Base-by-base conservation (phyloP, 2,888 invertebrate species). In the Melipona bicolor region DNA sequence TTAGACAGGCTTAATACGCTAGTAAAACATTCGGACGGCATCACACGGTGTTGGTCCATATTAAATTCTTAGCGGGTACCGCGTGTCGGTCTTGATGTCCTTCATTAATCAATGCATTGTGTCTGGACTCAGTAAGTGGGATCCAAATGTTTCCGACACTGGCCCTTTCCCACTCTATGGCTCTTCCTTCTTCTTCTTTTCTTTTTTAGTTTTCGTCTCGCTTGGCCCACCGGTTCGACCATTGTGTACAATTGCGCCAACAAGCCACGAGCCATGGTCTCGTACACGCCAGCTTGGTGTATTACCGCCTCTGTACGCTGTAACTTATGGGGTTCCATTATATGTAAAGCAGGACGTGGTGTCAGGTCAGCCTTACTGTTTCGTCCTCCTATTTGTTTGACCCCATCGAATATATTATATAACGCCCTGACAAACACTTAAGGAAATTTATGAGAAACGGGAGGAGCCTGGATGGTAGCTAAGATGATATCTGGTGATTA, bases 61-160 rank as follows among this genome's bases (percentile, higher is more conserved):
- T 90, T 90, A 89, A 90, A 90, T 89, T 90, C 89, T 90, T 87
- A 86, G 85, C 84, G 84, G 82, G 88, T 88, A 89, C 83, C 81
- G 76, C 84, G 88, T 84, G 85, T 88, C 84, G 85, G 84, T 84
- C 84, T 85, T 90, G 88, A 88, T 90, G 86, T 84, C 86, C 72
- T 84, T 87, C 90, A 90, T 90, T 90, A 90, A 90, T 90, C 90
- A 90, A 90, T 84, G 85, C 85, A 88, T 90, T 90, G 89, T 90
- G 77, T 59, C 65, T 32, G 82, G 36, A 65, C 83, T 56, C 85
- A 62, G 83, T 85, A 90, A 88, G 83, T 73, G 87, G 85, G 85
- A 85, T 90, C 89, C 87, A 90, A 90, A 90, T 90, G 88, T 90
- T 90, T 90, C 90, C 90, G 89, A 89, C 87, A 90, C 77, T 52